Conservation (phyloP, 2,113 vertebrate genomes). For the Dipodomys merriami region DNA sequence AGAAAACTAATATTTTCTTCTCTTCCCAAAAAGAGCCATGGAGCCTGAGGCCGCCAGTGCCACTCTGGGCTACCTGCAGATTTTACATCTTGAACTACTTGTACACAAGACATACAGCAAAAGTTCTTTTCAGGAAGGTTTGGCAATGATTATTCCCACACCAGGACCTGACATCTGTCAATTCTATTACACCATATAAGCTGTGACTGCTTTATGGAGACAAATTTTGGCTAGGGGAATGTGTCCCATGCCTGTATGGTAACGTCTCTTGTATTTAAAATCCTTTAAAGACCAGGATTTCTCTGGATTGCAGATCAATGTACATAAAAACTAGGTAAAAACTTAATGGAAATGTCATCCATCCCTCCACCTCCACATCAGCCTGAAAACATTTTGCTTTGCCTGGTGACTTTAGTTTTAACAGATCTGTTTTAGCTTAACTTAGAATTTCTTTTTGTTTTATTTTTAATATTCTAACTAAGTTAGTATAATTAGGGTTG, state of each 20-base stretch:
- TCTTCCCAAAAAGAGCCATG: background rate
- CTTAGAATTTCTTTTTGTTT: conserved; percentile 31
- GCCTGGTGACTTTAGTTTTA: background rate
- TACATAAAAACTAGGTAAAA: background rate
- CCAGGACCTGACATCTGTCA: conserved; percentile 67
- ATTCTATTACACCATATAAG: conserved; percentile 62
- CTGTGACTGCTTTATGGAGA: conserved; percentile 60
- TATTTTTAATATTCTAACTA: conserved; percentile 39
- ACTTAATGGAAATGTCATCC: background rate
- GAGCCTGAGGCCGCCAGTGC: background rate
- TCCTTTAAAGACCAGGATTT: conserved; percentile 50
- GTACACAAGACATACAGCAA: conserved; percentile 35
- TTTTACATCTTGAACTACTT: conserved; percentile 69
- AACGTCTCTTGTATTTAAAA: conserved; percentile 51
- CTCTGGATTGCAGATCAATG: background rate
- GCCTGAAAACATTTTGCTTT: background rate
- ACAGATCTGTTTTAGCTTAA: background rate
- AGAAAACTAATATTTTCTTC: conserved; percentile 42
- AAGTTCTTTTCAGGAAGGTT: conserved; percentile 60
- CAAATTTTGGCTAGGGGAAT: background rate
- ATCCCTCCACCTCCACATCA: background rate
- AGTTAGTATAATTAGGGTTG: background rate
- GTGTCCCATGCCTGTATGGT: background rate
- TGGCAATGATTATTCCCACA: conserved; percentile 49
- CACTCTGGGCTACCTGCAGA: conserved; percentile 13